Evolutionary conservation across 2,888 invertebrate species (phyloP), one percentile per base, ranked within the genome.

Genomic region (Ophioninae sp.): DNA sequence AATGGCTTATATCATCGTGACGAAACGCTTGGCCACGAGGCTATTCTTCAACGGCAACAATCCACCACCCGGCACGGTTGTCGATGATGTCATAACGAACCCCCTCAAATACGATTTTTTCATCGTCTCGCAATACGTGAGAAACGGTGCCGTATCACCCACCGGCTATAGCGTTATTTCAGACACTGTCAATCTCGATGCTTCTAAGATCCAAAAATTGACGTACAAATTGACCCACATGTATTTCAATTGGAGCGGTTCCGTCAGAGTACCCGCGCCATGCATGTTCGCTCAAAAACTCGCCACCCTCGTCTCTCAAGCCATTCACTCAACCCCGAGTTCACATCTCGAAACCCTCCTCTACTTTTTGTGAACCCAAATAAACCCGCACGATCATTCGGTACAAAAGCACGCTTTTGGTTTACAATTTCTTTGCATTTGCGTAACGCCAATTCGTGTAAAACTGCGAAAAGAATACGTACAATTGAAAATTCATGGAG

Each of bases 261-360:
- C 96, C 91, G 90, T 93, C 0, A 87, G 90, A 62, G 98, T 99
- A 7, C 99, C 99, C 0, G 97, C 98, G 0, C 98, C 98, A 0
- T 98, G 98, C 90, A 98, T 98, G 91, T 98, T 98, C 92, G 98
- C 99, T 0, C 98, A 99, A 92, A 99, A 98, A 90, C 93, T 99
- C 85, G 98, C 99, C 0, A 98, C 97, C 92, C 93, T 98, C 7
- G 96, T 97, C 0, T 96, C 96, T 0, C 98, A 98, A 91, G 95
- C 95, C 7, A 94, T 98, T 7, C 97, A 98, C 89, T 93, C 93
- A 56, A 91, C 94, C 23, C 96, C 97, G 0, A 94, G 95, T 69
- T 92, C 94, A 57, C 93, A 94, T 0, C 93, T 97, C 23, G 94
- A 94, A 67, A 95, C 94, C 37, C 93, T 95, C 0, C 93, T 97